Evolutionary conservation across 1,140 invertebrate species (phyloP).

Genomic region (Ceratosolen solmsi): DNA sequence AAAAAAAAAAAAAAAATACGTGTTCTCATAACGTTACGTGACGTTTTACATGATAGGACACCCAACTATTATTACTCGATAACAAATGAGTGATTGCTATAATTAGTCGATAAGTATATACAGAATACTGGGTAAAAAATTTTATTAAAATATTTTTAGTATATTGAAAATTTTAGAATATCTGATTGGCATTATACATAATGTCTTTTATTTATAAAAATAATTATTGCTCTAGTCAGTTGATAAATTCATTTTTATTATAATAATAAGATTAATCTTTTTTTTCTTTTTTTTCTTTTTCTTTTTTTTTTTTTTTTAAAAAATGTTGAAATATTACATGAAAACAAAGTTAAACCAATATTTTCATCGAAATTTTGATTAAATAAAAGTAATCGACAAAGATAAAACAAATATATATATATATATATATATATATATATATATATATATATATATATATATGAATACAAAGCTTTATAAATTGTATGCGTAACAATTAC

Average conservation of each 20-base stretch:
- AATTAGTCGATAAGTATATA: background rate
- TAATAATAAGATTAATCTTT: background rate
- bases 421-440: too few relatives aligned
- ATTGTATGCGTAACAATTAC: background rate
- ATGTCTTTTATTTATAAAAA: background rate
- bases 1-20: background rate
- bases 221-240: background rate
- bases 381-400: background rate
- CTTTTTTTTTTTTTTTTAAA: background rate
- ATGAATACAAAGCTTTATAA: background rate
- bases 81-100: background rate
- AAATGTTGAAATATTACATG: background rate
- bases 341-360: background rate
- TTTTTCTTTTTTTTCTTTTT: background rate
- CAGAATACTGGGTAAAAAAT: constrained; percentile 2
- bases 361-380: background rate
- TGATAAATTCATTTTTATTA: background rate
- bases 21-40: background rate
- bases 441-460: too few relatives aligned
- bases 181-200: background rate
- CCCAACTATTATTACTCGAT: background rate
- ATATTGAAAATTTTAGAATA: background rate
- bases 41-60: background rate
- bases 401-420: background rate
- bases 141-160: background rate